Evolutionary conservation across 2,113 vertebrate genomes (phyloP), one percentile per base, ranked within the genome.

Genomic region (Ceyx melanurus): DNA sequence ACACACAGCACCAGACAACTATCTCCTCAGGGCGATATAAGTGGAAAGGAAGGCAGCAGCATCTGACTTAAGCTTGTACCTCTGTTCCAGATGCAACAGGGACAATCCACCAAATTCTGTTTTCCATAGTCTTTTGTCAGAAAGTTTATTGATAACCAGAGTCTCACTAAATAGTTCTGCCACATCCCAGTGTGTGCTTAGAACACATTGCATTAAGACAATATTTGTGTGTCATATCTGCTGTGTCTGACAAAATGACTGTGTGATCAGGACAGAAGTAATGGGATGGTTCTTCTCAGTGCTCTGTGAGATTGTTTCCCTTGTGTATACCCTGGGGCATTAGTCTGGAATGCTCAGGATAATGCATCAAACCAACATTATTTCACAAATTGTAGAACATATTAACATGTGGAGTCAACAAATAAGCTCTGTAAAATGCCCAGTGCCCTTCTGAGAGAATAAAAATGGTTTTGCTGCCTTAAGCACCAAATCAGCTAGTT

Each of bases 401-500:
- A 37, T 42, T 71, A 71, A 89, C n/a, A 12, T 0, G 2, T n/a
- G 48, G 56, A 81, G 40, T 66, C 51, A 42, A 91, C 64, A 83
- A 50, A 80, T 92, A 56, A 68, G 75, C 65, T 88, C 53, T 40
- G 3, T 73, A 70, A 93, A 83, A 71, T 83, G 60, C 56, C 79
- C 13, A 0, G 12, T 77, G 61, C 56, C 35, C 45, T 88, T 94
- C 35, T 54, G 82, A 71, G 53, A 88, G 26, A 61, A 10, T 68
- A 66, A 50, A 91, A 57, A 25, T 40, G 9, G 11, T 16, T 94
- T 96, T 92, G 64, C 89, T 95, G 62, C 92, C 71, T 88, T 73
- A 84, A 95, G 70, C 66, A 82, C 48, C 73, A 31, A 79, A 76
- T 91, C 89, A 95, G 28, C 51, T 92, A 86, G 93, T 92, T 95